Conservation (phyloP, 2,888 invertebrate genomes). For the Dasypogon diadema region DNA sequence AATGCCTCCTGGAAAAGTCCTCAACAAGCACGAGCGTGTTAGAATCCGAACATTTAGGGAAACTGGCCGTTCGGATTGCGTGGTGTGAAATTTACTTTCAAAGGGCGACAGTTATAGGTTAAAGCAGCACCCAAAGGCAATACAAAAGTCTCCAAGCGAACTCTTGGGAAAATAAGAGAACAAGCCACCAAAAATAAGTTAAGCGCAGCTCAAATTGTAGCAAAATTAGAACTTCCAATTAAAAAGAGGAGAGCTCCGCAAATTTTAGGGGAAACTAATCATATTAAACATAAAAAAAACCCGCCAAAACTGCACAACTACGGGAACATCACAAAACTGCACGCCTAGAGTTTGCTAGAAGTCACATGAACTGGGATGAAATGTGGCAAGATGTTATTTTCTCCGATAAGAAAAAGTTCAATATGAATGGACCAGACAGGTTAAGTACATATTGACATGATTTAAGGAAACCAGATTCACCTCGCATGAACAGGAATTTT, state of each 20-base stretch:
- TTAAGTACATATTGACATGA: background rate
- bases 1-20: no score
- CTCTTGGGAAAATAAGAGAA: constrained; percentile 12
- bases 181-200: constrained; percentile 1
- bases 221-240: constrained; percentile 10
- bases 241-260: background rate
- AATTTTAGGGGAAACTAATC: background rate
- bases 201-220: constrained; percentile 21
- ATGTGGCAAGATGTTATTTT: no score
- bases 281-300: no score
- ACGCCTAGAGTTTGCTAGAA: no score
- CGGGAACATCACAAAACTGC: no score
- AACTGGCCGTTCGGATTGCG: background rate
- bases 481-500: no score
- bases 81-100: background rate
- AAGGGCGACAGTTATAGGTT: constrained; percentile 3
- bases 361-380: no score
- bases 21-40: no score
- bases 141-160: constrained; percentile 16
- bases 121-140: background rate
- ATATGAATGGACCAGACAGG: background rate
- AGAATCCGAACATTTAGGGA: no score
- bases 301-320: no score
- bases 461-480: background rate
- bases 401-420: no score